Evolutionary conservation across 1,140 invertebrate species (phyloP), one percentile per base, ranked within the genome.

Genomic region (Stegodyphus dumicola): DNA sequence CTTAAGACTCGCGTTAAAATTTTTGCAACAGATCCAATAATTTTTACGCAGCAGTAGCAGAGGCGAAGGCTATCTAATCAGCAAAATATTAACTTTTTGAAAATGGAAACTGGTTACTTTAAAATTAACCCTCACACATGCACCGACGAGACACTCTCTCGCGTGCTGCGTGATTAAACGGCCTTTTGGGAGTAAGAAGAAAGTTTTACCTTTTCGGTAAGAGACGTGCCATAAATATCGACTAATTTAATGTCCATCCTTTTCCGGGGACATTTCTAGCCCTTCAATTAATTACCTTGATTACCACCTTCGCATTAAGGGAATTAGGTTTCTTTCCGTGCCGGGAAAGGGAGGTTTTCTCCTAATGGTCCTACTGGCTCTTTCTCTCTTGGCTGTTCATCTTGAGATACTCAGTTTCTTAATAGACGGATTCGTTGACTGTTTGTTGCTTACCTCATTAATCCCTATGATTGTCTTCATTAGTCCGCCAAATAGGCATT

Each of bases 271-370:
- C n/a, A 81, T 49, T 66, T 69, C 53, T 56, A 15, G 17, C 15
- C 18, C 66, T 65, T 73, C 78, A 81, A 81, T 81, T 81, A 81
- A 81, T 81, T 81, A 81, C 78, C 52, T 54, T 73, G 78, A 81
- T 81, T 81, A 81, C 78, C 78, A 73, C 69, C 78, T 81, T 73
- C 70, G 78, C 69, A 81, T 73, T 81, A 81, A 65, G 69, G 69
- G 78, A 81, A 81, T 81, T 81, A 81, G 69, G 53, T 81, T 81
- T 81, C 78, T 81, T 81, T 54, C 52, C 17, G 10, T 48, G 11
- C 53, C 17, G 60, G 54, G 18, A 18, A n/a, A 33, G 15, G 60
- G 77, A 53, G 64, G 6, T n/a, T 18, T 6, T 66, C 13, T 54
- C 17, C 64, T 79, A 79, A 79, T 79, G 77, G 77, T 70, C 77